A percentile compares a stretch with the other conserved stretches of the same genome.
phyloP scores from a whole-genome alignment of 2,888 invertebrate species.

The Oxycera nigricornis region DNA sequence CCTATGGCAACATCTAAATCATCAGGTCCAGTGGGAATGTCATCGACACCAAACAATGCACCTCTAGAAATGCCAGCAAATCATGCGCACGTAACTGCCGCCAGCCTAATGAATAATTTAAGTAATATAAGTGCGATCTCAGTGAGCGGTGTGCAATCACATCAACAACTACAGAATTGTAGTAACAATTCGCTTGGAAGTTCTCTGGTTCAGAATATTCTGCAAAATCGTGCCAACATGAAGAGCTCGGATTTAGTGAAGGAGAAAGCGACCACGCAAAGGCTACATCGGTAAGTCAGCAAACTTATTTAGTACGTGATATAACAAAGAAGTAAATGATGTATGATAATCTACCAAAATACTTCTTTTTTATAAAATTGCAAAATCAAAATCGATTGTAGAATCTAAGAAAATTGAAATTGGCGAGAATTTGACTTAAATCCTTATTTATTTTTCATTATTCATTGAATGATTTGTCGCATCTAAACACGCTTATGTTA shows the following conservation, averaged over 20 bases:
- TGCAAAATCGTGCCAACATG: conserved; percentile 56
- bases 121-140: conserved; percentile 33
- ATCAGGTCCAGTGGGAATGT: conserved; percentile 5
- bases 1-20: background rate
- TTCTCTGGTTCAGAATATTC: conserved; percentile 51
- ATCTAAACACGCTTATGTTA: background rate
- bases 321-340: background rate
- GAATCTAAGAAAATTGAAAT: background rate
- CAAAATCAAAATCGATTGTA: too few relatives aligned
- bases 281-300: conserved; percentile 55
- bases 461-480: background rate
- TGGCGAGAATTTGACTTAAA: conserved; percentile 26
- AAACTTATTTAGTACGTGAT: background rate
- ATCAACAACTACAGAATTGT: background rate
- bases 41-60: conserved; percentile 9
- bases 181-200: background rate
- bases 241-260: conserved; percentile 53
- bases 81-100: conserved; percentile 10
- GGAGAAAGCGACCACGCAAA: conserved; percentile 55
- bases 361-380: background rate
- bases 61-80: background rate
- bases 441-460: conserved; percentile 8
- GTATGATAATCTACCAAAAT: background rate
- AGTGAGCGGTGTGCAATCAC: background rate
- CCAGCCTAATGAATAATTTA: conserved; percentile 16